Evolutionary conservation across 2,797 vertebrate genomes (phyloP).

Genomic region (Scyliorhinus canicula): DNA sequence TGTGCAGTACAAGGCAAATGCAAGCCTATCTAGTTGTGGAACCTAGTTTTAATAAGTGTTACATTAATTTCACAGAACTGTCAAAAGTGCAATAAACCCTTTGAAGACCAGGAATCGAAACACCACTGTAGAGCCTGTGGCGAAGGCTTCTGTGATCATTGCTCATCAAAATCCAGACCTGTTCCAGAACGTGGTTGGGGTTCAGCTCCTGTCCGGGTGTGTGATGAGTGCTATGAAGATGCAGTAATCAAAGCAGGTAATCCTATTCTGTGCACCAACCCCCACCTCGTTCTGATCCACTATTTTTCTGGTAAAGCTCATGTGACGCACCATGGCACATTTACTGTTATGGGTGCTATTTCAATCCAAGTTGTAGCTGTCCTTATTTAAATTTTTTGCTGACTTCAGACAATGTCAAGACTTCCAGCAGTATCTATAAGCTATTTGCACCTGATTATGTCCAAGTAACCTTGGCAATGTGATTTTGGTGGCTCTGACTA

Average conservation of each 20-base stretch:
- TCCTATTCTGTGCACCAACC: not conserved
- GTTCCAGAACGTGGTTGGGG: constrained; percentile 97
- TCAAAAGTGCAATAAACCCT: constrained; percentile 75
- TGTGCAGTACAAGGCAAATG: not conserved
- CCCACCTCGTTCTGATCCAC: not conserved
- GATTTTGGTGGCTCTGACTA: no score
- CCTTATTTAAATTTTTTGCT: not conserved
- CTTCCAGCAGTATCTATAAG: no score
- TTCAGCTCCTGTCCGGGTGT: constrained; percentile 82
- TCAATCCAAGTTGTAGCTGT: not conserved
- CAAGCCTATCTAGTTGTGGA: not conserved
- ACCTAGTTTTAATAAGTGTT: not conserved
- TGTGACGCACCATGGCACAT: not conserved
- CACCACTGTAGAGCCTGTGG: constrained; percentile 95
- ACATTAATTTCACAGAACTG: constrained; percentile 66
- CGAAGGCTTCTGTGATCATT: constrained; percentile 89
- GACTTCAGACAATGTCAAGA: not conserved
- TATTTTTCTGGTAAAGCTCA: not conserved
- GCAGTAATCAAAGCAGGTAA: constrained; percentile 66
- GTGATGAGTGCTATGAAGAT: constrained; percentile 78
- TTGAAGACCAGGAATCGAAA: constrained; percentile 88
- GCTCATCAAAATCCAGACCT: constrained; percentile 83
- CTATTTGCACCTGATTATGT: no score
- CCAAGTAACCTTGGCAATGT: no score
- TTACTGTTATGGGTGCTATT: not conserved